Conservation (phyloP, 2,797 vertebrate genomes). For the Peromyscus attwateri region DNA sequence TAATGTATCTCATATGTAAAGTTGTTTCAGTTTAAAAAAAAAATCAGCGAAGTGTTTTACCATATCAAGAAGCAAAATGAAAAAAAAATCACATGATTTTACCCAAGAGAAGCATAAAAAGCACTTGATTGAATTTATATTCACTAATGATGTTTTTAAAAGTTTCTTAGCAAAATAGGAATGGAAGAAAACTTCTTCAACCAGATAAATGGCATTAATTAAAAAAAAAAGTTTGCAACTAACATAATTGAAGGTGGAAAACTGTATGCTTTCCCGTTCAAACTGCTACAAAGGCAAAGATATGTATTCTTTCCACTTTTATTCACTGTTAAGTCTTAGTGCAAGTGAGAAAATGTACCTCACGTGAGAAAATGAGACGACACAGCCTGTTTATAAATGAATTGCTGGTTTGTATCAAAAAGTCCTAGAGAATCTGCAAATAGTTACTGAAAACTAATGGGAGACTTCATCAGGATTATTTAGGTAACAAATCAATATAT, state of each 20-base stretch:
- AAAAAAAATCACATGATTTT: neutral
- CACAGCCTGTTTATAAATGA: conserved; percentile 1
- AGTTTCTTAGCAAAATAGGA: neutral
- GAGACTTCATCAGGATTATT: conserved; percentile 19
- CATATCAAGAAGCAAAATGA: neutral
- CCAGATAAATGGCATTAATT: neutral
- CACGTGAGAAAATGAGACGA: neutral
- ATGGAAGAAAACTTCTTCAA: neutral
- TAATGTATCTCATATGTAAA: neutral
- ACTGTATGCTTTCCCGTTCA: neutral
- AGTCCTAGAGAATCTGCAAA: conserved; percentile 22
- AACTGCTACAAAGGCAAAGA: neutral
- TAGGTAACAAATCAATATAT: conserved; percentile 26
- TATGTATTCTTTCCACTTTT: neutral
- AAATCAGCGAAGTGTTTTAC: neutral
- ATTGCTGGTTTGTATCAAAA: neutral
- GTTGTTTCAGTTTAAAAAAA: conserved; percentile 12
- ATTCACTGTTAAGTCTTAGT: neutral
- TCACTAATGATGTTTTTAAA: neutral
- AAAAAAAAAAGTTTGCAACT: neutral
- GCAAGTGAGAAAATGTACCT: conserved; percentile 13
- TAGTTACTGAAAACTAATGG: conserved; percentile 15
- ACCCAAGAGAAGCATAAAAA: neutral
- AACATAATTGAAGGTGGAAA: neutral
- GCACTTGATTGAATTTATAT: conserved; percentile 4